phyloP scores from a whole-genome alignment of 2,113 vertebrate species.

The Seriola rivoliana region DNA sequence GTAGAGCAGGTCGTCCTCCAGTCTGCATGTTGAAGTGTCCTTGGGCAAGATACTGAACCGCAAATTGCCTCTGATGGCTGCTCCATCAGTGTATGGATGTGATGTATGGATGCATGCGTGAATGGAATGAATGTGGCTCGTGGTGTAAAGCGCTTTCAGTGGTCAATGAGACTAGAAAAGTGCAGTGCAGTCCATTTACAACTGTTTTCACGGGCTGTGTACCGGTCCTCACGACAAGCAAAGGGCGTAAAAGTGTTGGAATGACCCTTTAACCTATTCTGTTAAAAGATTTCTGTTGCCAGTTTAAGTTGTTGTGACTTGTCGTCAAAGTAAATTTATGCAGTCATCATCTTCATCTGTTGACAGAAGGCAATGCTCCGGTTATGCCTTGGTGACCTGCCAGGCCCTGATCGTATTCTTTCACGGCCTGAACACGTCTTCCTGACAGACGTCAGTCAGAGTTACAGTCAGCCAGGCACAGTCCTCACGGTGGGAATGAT shows the following conservation, averaged over 20 bases:
- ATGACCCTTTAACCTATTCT: background rate
- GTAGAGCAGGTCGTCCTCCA: too few species aligned
- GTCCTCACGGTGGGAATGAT: background rate
- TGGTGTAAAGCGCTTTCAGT: too few species aligned
- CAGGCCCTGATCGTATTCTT: constrained; percentile 1
- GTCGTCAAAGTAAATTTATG: background rate
- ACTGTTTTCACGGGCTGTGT: background rate
- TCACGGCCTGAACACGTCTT: background rate
- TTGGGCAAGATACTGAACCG: too few species aligned
- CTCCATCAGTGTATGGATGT: too few species aligned
- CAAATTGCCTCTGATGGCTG: too few species aligned
- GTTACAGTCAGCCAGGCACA: background rate
- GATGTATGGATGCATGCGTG: too few species aligned
- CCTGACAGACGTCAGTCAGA: background rate
- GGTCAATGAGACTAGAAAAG: too few species aligned
- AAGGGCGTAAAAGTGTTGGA: background rate
- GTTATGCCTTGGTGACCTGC: constrained; percentile 2
- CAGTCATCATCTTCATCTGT: constrained; percentile 11
- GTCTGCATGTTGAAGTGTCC: too few species aligned
- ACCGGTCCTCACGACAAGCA: background rate
- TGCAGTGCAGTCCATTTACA: background rate
- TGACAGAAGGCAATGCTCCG: constrained; percentile 31
- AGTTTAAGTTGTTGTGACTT: constrained; percentile 1
- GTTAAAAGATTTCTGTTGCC: background rate
- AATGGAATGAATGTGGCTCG: too few species aligned